Conservation (phyloP, 2,113 vertebrate species). For the Verasper variegatus region DNA sequence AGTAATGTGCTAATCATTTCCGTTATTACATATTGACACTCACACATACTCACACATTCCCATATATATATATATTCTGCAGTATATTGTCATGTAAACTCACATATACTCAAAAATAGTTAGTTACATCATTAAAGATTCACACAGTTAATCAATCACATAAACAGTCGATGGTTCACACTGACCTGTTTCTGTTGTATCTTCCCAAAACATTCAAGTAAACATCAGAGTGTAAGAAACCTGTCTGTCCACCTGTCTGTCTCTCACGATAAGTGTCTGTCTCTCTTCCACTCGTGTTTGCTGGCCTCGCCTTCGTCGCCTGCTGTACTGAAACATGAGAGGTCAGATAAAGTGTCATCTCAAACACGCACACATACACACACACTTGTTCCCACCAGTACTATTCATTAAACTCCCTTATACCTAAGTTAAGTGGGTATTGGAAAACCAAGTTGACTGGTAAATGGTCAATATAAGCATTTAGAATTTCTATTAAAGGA, state of each 20-base stretch:
- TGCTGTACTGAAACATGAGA: slow-evolving; percentile 62
- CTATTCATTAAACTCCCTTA: too few species aligned
- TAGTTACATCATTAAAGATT: background rate
- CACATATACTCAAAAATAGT: too few species aligned
- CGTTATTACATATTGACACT: too few species aligned
- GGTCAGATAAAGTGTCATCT: slow-evolving; percentile 63
- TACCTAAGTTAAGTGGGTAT: too few species aligned
- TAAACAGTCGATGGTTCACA: background rate
- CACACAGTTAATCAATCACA: background rate
- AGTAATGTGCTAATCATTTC: too few species aligned
- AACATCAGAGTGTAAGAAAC: slow-evolving; percentile 4
- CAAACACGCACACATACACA: slow-evolving; percentile 14
- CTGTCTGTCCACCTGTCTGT: background rate
- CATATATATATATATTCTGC: too few species aligned
- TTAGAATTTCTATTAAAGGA: too few species aligned
- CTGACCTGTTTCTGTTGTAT: slow-evolving; percentile 49
- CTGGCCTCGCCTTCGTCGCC: slow-evolving; percentile 25
- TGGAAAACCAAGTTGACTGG: too few species aligned
- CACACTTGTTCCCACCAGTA: background rate
- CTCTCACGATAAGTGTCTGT: background rate
- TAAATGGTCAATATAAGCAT: too few species aligned
- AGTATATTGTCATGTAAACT: too few species aligned
- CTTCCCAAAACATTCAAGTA: slow-evolving; percentile 19
- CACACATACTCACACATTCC: too few species aligned
- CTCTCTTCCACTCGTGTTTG: slow-evolving; percentile 24